These are phyloP conservation scores for Argyrosomus japonicus DNA, from an alignment of 2,113 vertebrate species.

Conservation along the genomic window DNA sequence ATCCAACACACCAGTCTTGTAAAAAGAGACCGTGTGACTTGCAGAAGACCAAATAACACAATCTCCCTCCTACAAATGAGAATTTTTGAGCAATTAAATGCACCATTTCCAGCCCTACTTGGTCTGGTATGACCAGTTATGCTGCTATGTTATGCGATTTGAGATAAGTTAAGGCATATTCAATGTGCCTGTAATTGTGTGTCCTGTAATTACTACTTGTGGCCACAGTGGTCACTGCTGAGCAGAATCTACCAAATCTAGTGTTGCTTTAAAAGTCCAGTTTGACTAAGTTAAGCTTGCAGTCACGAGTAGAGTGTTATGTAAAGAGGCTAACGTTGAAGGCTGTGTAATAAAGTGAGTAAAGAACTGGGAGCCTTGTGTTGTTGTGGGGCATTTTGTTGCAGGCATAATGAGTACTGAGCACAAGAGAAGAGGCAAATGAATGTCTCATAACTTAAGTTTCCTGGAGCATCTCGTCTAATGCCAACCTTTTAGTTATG, in stretches of 20 bases:
- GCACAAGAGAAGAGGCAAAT: slow-evolving; percentile 37
- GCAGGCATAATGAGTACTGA: slow-evolving; percentile 37
- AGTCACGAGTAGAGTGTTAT: not conserved
- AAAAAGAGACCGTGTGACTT: not conserved
- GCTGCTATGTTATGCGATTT: not conserved
- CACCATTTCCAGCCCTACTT: not conserved
- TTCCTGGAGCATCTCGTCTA: slow-evolving; percentile 33
- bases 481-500: slow-evolving; percentile 10
- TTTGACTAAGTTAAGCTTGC: not conserved
- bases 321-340: slow-evolving; percentile 8
- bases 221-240: not conserved
- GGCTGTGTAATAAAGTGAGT: slow-evolving; percentile 26
- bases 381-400: not conserved
- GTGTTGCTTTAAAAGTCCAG: not conserved
- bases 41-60: not conserved
- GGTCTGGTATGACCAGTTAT: not conserved
- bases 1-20: too few relatives aligned
- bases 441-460: slow-evolving; percentile 34
- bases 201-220: not conserved
- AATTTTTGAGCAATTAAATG: not conserved
- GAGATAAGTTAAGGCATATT: not conserved
- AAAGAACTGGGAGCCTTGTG: slow-evolving; percentile 30
- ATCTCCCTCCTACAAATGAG: not conserved
- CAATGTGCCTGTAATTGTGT: too few relatives aligned
- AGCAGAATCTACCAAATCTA: too few relatives aligned